These are phyloP conservation scores for Etheostoma cragini DNA, from an alignment of 2,113 vertebrate genomes.

Conservation along the genomic window DNA sequence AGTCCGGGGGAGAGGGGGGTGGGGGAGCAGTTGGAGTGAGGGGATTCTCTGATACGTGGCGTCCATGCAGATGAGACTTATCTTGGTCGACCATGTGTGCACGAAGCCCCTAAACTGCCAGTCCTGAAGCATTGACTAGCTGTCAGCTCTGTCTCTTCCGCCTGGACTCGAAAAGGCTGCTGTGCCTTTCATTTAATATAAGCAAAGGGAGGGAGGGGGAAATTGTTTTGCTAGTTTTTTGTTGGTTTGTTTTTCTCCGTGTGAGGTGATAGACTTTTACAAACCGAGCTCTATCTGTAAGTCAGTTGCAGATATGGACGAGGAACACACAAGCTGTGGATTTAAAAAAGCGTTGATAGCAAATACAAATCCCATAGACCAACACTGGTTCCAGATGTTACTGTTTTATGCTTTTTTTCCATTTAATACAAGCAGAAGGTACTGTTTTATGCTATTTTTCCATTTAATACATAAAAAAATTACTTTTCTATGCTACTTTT, in stretches of 20 bases:
- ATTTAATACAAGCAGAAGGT: background rate
- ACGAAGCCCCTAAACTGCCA: slow-evolving; percentile 82
- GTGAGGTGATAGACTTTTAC: slow-evolving; percentile 67
- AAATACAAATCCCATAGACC: slow-evolving; percentile 59
- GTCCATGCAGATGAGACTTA: slow-evolving; percentile 87
- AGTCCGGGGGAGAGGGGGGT: slow-evolving; percentile 37
- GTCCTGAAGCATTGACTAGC: slow-evolving; percentile 84
- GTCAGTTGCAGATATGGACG: slow-evolving; percentile 64
- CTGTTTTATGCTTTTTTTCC: slow-evolving; percentile 22
- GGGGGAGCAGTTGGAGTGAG: slow-evolving; percentile 49
- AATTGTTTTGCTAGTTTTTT: slow-evolving; percentile 71
- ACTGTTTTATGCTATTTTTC: slow-evolving; percentile 30
- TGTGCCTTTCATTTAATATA: slow-evolving; percentile 80
- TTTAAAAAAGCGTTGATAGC: slow-evolving; percentile 67
- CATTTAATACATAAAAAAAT: background rate
- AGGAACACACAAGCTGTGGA: slow-evolving; percentile 45
- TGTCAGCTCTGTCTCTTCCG: slow-evolving; percentile 81
- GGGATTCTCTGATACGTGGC: slow-evolving; percentile 77
- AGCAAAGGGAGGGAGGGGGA: slow-evolving; percentile 65
- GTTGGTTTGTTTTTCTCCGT: slow-evolving; percentile 77
- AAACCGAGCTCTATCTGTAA: slow-evolving; percentile 67
- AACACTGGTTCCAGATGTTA: slow-evolving; percentile 27
- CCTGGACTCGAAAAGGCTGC: slow-evolving; percentile 77
- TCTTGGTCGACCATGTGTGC: slow-evolving; percentile 85
- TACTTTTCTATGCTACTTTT: slow-evolving; percentile 31